Base-by-base conservation (phyloP, 2,113 vertebrate genomes). In the Centropus unirufus region DNA sequence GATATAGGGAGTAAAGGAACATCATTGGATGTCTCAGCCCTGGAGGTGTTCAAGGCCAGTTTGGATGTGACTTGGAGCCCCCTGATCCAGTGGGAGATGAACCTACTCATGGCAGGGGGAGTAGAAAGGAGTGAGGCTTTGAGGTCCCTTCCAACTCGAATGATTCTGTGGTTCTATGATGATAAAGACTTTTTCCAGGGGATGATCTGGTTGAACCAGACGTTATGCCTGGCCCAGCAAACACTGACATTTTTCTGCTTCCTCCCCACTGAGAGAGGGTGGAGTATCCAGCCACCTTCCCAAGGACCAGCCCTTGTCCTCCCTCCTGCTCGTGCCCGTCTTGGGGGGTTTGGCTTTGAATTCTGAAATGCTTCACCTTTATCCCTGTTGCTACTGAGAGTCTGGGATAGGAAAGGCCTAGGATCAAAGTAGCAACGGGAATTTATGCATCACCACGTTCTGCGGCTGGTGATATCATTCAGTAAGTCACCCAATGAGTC, bases 401-500 rank as follows among this genome's bases (percentile, higher is more conserved):
- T 24, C 63, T 19, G 27, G 61, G 68, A 19, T 5, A 59, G 26
- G 49, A 51, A 49, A 64, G 64, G 52, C 11, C 44, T 29, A 39
- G 68, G 54, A 13, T 24, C 44, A n/a, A 46, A 64, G 30, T 1
- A 78, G 64, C 24, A 72, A 47, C 6, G 9, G 57, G 57, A 61
- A 44, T 40, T 70, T 27, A 18, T 22, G 27, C 0, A 8, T 93
- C 57, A 86, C 47, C 14, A 0, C 29, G 44, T 68, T 88, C 58
- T 2, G 3, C 39, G 76, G 20, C 42, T 32, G 29, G 58, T 30
- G 49, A 44, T 63, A 30, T 42, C 81, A 77, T 64, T 79, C 76
- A 90, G 34, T 82, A 89, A 92, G 79, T 95, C 69, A 97, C 86
- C 96, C 95, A 96, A 42, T 94, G 82, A 76, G 68, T 64, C 62